A percentile compares a stretch with the other conserved stretches of the same genome.
phyloP scores from a whole-genome alignment of 2,888 invertebrate species.

The Campaea margaritaria region DNA sequence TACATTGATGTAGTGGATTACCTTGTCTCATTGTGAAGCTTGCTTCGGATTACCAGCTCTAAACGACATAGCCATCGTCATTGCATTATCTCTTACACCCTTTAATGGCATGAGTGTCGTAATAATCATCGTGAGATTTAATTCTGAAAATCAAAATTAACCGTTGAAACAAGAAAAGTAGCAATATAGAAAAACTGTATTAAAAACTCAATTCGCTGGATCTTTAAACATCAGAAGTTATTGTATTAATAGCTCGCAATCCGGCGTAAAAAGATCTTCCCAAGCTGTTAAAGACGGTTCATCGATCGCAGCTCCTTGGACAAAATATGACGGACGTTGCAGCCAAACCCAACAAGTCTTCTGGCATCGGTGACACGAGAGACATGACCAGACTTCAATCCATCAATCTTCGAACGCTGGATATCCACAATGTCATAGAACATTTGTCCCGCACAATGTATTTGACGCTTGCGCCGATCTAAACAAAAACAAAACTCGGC shows the following conservation, averaged over 20 bases:
- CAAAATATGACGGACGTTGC: constrained; percentile 27
- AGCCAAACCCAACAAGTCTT: constrained; percentile 46
- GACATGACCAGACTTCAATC: constrained; percentile 18
- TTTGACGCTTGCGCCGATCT: constrained; percentile 42
- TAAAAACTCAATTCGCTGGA: constrained; percentile 5
- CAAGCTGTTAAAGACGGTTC: constrained; percentile 1
- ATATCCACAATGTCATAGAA: constrained; percentile 34
- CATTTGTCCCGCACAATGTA: constrained; percentile 41
- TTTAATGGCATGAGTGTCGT: constrained; percentile 1
- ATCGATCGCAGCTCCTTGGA: constrained; percentile 2
- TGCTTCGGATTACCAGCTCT: not conserved
- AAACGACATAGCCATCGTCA: not conserved
- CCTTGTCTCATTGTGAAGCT: not conserved
- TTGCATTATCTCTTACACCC: constrained; percentile 1
- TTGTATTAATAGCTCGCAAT: not conserved
- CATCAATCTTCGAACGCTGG: constrained; percentile 29
- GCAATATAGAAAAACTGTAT: not conserved
- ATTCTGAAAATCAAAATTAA: constrained; percentile 17
- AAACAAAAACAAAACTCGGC: constrained; percentile 45
- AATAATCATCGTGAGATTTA: not conserved
- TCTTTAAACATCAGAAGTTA: not conserved
- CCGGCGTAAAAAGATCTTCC: constrained; percentile 3
- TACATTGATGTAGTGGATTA: too few species aligned
- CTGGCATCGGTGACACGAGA: constrained; percentile 34
- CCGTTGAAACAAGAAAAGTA: not conserved